phyloP scores from a whole-genome alignment of 37 sponge, comb jelly and placozoan genomes.

The Tethya wilhelma region DNA sequence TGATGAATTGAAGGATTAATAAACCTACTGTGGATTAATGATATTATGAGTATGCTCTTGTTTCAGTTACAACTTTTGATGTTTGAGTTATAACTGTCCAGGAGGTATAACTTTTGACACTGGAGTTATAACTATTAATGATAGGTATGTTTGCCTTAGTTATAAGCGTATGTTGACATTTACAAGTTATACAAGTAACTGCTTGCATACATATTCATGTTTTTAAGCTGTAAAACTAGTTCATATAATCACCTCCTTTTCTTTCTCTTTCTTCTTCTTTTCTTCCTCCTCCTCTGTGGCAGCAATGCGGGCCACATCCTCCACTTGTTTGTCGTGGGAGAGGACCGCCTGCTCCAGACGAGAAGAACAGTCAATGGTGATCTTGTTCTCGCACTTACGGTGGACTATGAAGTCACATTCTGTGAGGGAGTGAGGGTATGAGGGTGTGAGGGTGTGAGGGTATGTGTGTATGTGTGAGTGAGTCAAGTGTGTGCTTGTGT shows the following conservation, averaged over 20 bases:
- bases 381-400: constrained; percentile 53
- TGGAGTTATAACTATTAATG: too few relatives aligned
- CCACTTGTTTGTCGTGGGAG: constrained; percentile 37
- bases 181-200: not conserved
- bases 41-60: too few relatives aligned
- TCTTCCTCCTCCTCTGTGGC: constrained; percentile 4
- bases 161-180: not conserved
- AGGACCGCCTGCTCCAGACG: constrained; percentile 34
- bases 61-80: too few relatives aligned
- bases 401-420: constrained; percentile 51
- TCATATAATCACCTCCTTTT: not conserved
- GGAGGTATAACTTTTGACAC: too few relatives aligned
- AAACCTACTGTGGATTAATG: too few relatives aligned
- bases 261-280: not conserved
- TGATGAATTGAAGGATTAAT: not conserved
- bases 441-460: not conserved
- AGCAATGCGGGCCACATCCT: constrained; percentile 24
- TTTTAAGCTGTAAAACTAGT: too few relatives aligned
- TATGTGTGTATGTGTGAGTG: not conserved
- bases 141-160: too few relatives aligned
- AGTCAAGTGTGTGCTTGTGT: constrained; percentile 7
- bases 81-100: too few relatives aligned
- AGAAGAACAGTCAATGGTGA: constrained; percentile 34
- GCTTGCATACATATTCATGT: too few relatives aligned
- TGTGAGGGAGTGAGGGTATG: not conserved